A percentile compares a stretch with the other conserved stretches of the same genome.
These are phyloP conservation scores for Protonemura montana DNA, from an alignment of 2,888 invertebrate genomes.

Conservation along the genomic window DNA sequence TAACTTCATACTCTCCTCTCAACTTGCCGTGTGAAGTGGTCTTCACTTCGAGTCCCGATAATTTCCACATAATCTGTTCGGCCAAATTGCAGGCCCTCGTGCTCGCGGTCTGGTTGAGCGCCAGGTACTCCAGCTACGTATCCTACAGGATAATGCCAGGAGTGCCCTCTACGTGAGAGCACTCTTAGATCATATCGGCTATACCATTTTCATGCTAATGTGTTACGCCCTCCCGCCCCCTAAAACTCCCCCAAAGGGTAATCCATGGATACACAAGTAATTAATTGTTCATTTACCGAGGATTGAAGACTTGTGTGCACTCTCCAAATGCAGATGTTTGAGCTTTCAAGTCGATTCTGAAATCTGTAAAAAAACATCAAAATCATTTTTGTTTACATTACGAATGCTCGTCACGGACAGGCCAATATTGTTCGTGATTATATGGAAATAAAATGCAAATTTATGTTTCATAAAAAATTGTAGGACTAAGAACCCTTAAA, in stretches of 20 bases:
- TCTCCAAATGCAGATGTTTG: too few species aligned
- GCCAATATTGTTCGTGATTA: too few species aligned
- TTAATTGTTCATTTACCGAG: not conserved
- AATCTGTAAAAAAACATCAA: too few species aligned
- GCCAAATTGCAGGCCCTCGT: not conserved
- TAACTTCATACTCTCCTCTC: not conserved
- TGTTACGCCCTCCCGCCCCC: not conserved
- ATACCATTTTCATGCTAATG: slow-evolving; percentile 7
- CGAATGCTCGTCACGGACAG: too few species aligned
- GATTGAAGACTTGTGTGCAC: too few species aligned
- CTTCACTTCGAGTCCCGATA: not conserved
- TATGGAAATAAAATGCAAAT: too few species aligned
- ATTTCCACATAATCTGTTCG: not conserved
- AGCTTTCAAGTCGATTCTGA: too few species aligned
- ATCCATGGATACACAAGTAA: not conserved
- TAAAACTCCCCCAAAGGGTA: not conserved
- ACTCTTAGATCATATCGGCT: slow-evolving; percentile 3
- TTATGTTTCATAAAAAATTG: too few species aligned
- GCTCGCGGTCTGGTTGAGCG: not conserved
- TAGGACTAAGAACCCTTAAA: too few species aligned
- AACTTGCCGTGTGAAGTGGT: not conserved
- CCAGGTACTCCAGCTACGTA: slow-evolving; percentile 1
- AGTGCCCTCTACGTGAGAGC: not conserved
- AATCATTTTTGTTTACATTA: too few species aligned
- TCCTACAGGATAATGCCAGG: not conserved